Evolutionary conservation across 2,888 invertebrate species (phyloP), one percentile per base, ranked within the genome.

Genomic region (Parnassius smintheus): DNA sequence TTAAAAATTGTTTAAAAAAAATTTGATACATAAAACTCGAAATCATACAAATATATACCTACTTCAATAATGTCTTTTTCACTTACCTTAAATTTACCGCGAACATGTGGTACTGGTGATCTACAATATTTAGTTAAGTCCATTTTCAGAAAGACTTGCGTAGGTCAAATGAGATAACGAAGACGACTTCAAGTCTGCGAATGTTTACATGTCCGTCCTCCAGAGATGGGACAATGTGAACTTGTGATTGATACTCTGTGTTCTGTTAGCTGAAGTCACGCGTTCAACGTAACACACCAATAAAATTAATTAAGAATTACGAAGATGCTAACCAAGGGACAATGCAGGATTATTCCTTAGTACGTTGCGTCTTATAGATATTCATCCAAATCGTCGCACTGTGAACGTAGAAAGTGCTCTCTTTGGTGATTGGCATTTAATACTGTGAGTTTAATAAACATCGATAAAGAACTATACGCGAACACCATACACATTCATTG

Each of bases 211-310:
- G 68, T 72, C 71, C 69, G 68, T 72, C 71, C 69, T 68, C 62
- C 61, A 64, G 59, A 60, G 64, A 70, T 67, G 62, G 61, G 64
- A 65, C 62, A 70, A 66, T 65, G 65, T 65, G 61, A 65, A 66
- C 70, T 69, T 70, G 71, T 73, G 72, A 75, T 74, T 74, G 75
- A 71, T 72, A 68, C 71, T 56, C 62, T 58, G 66, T 75, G 74
- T 71, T 75, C 75, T 79, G 78, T 75, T 72, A 73, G 75, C 75
- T 22, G 50, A 42, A 56, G 76, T 72, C 72, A 70, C 75, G 76
- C 76, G 75, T 73, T 73, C 73, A 72, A 74, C 75, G 74, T 77
- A 35, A 73, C 73, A 77, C 77, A 76, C 73, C 74, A 80, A 80
- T 80, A 75, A 77, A 73, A 69, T 67, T 76, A 79, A 78, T 81